Evolutionary conservation across 2,113 vertebrate species (phyloP).

Genomic region (Perccottus glenii): DNA sequence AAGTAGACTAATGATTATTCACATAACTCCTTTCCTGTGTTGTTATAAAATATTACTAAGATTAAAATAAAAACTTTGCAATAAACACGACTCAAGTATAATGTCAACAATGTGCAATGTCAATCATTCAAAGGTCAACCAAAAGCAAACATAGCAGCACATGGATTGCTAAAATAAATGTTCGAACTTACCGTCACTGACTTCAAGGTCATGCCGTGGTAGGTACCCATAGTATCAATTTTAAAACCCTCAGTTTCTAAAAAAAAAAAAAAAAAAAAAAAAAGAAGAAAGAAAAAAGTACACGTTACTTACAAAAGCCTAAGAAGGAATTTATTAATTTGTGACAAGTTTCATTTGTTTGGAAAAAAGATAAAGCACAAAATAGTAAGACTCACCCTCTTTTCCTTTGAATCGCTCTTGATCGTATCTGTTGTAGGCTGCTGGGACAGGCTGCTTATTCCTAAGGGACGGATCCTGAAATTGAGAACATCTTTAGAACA

Average conservation of each 20-base stretch:
- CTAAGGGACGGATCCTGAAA: constrained; percentile 90
- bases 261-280: background rate
- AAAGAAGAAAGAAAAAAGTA: background rate
- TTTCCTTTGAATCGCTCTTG: constrained; percentile 99
- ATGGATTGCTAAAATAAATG: background rate
- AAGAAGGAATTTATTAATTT: background rate
- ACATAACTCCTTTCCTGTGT: no score
- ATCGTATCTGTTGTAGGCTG: constrained; percentile 98
- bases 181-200: constrained; percentile 94
- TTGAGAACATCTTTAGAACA: constrained; percentile 4
- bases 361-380: background rate
- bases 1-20: no score
- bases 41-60: no score
- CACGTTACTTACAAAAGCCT: constrained; percentile 2
- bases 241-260: constrained; percentile 99
- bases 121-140: background rate
- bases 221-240: constrained; percentile 99
- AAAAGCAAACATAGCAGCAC: background rate
- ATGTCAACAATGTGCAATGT: background rate
- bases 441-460: constrained; percentile 93
- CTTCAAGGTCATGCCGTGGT: constrained; percentile 98
- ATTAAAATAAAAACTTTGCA: no score
- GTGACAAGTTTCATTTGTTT: no score
- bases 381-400: constrained; percentile 84
- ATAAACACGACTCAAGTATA: no score